Conservation (phyloP, 2,888 invertebrate species). For the Ophraella communa region DNA sequence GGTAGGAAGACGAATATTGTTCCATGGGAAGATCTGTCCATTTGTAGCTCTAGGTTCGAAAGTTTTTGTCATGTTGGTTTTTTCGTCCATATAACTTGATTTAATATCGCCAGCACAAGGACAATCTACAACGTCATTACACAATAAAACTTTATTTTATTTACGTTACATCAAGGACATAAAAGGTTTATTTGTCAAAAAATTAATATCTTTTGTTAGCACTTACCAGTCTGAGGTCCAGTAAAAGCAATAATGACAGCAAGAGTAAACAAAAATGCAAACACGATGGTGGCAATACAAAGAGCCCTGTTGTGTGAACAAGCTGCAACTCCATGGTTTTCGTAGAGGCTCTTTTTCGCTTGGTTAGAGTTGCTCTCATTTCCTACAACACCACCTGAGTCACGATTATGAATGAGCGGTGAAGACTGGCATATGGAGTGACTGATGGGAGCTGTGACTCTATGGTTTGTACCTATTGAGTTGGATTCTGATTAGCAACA, state of each 20-base stretch:
- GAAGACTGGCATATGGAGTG: constrained; percentile 53
- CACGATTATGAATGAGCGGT: constrained; percentile 58
- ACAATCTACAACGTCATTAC: constrained; percentile 64
- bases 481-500: background rate
- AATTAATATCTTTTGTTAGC: background rate
- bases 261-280: constrained; percentile 80
- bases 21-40: constrained; percentile 80
- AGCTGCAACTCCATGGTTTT: constrained; percentile 80
- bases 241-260: constrained; percentile 91
- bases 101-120: constrained; percentile 73
- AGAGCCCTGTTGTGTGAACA: constrained; percentile 88
- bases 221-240: constrained; percentile 81
- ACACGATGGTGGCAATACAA: constrained; percentile 78
- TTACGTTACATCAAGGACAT: background rate
- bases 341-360: constrained; percentile 73
- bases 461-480: constrained; percentile 46
- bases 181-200: background rate
- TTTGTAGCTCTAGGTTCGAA: constrained; percentile 75
- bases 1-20: constrained; percentile 77
- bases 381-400: constrained; percentile 64
- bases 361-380: constrained; percentile 67
- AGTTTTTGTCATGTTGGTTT: constrained; percentile 68
- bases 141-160: background rate
- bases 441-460: constrained; percentile 50
- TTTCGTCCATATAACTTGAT: constrained; percentile 67